Percentiles rank a stretch among this genome's conserved stretches.
Evolutionary conservation across 2,888 invertebrate genomes (phyloP).

Genomic region (Lomographa bimaculata): DNA sequence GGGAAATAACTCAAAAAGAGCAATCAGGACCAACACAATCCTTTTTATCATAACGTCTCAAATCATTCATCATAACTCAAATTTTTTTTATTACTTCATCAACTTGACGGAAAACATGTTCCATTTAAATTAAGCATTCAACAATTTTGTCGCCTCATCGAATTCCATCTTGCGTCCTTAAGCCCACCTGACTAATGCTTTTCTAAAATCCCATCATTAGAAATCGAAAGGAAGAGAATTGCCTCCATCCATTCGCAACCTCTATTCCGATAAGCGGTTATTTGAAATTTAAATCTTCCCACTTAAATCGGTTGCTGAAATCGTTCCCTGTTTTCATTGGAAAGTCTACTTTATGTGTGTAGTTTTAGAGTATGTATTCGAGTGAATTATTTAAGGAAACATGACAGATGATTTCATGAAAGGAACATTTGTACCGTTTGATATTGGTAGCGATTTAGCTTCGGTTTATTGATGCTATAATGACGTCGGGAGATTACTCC

Average conservation of each 20-base stretch:
- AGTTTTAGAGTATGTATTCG: constrained; percentile 1
- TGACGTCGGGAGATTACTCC: constrained; percentile 15
- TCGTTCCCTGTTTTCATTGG: constrained; percentile 3
- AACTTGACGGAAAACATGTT: too few species aligned
- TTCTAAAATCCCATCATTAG: constrained; percentile 15
- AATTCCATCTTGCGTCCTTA: too few species aligned
- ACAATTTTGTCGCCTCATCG: too few species aligned
- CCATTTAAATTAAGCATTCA: too few species aligned
- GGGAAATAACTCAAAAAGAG: too few species aligned
- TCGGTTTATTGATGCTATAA: constrained; percentile 38
- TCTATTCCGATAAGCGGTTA: constrained; percentile 69
- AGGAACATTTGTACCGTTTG: constrained; percentile 40
- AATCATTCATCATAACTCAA: too few species aligned
- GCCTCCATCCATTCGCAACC: constrained; percentile 63
- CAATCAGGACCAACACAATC: too few species aligned
- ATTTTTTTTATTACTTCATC: too few species aligned
- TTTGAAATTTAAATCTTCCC: constrained; percentile 78
- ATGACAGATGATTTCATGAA: constrained; percentile 44
- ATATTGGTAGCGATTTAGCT: constrained; percentile 39
- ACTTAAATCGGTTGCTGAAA: constrained; percentile 48
- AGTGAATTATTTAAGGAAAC: constrained; percentile 20
- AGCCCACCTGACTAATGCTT: constrained; percentile 9
- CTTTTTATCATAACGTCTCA: too few species aligned
- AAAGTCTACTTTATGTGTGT: neutral
- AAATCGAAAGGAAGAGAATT: constrained; percentile 14